A percentile compares a stretch with the other conserved stretches of the same genome.
phyloP scores from a whole-genome alignment of 2,113 vertebrate species.

The Panthera uncia region DNA sequence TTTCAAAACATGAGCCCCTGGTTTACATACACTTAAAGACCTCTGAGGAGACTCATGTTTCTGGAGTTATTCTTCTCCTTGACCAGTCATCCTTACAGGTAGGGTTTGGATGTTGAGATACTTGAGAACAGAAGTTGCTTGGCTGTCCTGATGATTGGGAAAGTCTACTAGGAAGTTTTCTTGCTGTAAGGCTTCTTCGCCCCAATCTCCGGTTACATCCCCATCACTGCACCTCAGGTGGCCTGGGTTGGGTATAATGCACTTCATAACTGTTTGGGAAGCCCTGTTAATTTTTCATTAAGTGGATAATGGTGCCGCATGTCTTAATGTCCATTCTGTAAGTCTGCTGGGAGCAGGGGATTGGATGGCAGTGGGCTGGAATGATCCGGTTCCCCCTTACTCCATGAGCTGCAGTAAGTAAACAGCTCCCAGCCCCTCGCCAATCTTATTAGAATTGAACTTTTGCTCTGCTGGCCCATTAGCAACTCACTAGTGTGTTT shows the following conservation, averaged over 20 bases:
- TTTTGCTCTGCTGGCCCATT: conserved; percentile 79
- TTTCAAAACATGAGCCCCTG: neutral
- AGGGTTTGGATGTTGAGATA: neutral
- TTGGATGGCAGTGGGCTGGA: conserved; percentile 67
- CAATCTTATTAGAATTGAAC: conserved; percentile 83
- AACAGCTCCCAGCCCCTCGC: conserved; percentile 60
- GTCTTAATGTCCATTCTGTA: conserved; percentile 73
- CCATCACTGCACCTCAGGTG: conserved; percentile 68
- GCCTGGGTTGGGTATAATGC: conserved; percentile 57
- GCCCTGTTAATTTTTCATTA: conserved; percentile 80
- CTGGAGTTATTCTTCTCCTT: neutral
- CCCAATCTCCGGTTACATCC: conserved; percentile 50
- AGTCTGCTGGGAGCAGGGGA: conserved; percentile 70
- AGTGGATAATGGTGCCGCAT: conserved; percentile 72
- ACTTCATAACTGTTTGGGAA: conserved; percentile 71
- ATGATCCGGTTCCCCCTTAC: conserved; percentile 67
- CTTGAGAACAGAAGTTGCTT: neutral
- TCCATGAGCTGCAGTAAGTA: conserved; percentile 65
- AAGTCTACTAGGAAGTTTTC: neutral
- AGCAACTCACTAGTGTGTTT: conserved; percentile 77
- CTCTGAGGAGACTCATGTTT: neutral
- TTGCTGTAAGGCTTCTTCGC: neutral
- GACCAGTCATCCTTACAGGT: neutral
- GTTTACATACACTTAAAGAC: neutral
- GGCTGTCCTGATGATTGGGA: neutral